Percentiles rank a stretch among this genome's conserved stretches.
Conservation (phyloP, 92 coral and sea anemone species). For the Epizoanthus stellaris region DNA sequence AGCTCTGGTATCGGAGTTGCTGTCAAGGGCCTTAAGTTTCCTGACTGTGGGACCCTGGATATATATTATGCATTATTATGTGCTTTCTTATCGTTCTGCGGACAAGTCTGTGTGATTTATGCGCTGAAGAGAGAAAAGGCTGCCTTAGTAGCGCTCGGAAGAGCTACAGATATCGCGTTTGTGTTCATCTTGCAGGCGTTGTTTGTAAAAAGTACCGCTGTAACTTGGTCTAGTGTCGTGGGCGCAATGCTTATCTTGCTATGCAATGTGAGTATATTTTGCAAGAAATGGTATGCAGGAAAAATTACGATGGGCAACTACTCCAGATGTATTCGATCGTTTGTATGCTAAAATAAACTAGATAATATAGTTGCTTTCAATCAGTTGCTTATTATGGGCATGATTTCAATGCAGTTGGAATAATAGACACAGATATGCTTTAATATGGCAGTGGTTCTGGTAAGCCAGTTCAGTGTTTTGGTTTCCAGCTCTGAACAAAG, state of each 20-base stretch:
- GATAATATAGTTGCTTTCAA: too few relatives aligned
- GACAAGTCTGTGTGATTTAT: constrained; percentile 52
- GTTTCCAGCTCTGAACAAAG: too few relatives aligned
- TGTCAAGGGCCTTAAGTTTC: constrained; percentile 50
- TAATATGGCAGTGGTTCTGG: too few relatives aligned
- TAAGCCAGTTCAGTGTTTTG: too few relatives aligned
- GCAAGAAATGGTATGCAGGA: constrained; percentile 34
- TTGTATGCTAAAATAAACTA: not conserved
- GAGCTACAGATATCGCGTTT: constrained; percentile 69
- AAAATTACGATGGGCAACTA: constrained; percentile 7
- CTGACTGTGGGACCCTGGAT: constrained; percentile 54
- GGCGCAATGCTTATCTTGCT: constrained; percentile 71
- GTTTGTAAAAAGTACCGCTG: constrained; percentile 49
- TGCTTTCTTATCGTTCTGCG: constrained; percentile 52
- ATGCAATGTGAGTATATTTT: constrained; percentile 65
- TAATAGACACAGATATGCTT: too few relatives aligned
- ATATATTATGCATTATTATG: constrained; percentile 25
- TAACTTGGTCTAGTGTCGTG: constrained; percentile 57
- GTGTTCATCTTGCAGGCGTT: constrained; percentile 68
- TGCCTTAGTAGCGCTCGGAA: constrained; percentile 59
- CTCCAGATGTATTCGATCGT: not conserved
- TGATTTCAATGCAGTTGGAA: too few relatives aligned
- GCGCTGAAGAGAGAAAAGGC: constrained; percentile 71
- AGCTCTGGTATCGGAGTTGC: constrained; percentile 29
- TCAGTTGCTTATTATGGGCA: too few relatives aligned